phyloP scores from a whole-genome alignment of 2,113 vertebrate genomes.

The Pyrgilauda ruficollis region DNA sequence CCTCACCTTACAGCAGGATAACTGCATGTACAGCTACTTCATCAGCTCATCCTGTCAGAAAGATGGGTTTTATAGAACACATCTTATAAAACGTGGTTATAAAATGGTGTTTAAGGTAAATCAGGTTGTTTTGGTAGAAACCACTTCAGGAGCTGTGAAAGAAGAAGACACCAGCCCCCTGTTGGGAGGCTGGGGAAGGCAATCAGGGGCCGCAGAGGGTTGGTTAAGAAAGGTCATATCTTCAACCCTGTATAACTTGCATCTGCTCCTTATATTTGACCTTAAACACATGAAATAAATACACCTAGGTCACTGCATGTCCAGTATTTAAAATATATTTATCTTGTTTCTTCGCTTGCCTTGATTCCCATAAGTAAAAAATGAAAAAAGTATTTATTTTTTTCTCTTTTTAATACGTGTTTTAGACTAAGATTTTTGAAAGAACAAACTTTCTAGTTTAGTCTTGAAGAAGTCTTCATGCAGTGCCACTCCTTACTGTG shows the following conservation, averaged over 20 bases:
- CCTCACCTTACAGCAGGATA: background rate
- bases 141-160: background rate
- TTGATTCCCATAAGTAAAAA: background rate
- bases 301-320: background rate
- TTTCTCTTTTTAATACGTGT: background rate
- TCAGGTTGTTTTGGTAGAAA: background rate
- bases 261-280: background rate
- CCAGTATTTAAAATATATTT: background rate
- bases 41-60: background rate
- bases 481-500: background rate
- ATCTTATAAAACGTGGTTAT: too few species aligned
- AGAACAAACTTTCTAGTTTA: background rate
- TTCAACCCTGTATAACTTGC: background rate
- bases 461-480: background rate
- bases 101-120: background rate
- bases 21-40: background rate
- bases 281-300: background rate
- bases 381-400: background rate
- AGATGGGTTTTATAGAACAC: background rate
- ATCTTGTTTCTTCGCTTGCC: background rate
- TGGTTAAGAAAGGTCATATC: background rate
- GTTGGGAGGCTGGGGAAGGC: background rate
- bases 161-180: background rate
- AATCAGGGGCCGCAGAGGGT: background rate
- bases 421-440: background rate